Evolutionary conservation across 2,113 vertebrate genomes (phyloP), one percentile per base, ranked within the genome.

Genomic region (Cyprinodon brontotheroides): DNA sequence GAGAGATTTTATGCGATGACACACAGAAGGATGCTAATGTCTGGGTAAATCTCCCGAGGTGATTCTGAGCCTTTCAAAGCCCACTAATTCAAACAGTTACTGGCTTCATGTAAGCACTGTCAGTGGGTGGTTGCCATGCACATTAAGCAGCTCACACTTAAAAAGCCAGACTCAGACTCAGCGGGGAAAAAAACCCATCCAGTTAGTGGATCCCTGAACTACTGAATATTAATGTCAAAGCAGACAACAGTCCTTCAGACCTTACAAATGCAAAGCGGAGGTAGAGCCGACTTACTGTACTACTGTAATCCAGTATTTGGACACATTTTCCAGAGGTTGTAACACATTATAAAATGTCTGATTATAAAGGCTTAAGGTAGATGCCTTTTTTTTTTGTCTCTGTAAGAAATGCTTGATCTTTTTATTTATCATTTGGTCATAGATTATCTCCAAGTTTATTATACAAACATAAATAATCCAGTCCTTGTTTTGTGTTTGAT

Each of bases 41-140:
- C 43, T 66, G 43, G 22, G 57, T 59, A 63, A 39, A 39, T 62
- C 47, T 61, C 7, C 41, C 22, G 48, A 14, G 4, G 57, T 77
- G 48, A 68, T 72, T 74, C 72, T 17, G 9, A 29, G 39, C 29
- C 36, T 80, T 70, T 79, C 1, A 66, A 74, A 72, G 70, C 37
- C 40, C 5, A 3, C 10, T 64, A n/a, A 39, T 61, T 75, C 59
- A 63, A 53, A 50, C 10, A 41, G 65, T 64, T 3, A 4, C 0
- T 6, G n/a, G 38, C 36, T 41, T 84, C 43, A 71, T 70, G 36
- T 38, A 37, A 48, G 65, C 43, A 36, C 65, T 37, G 36, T 53
- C 59, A 63, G 64, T 29, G 53, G 47, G 63, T 41, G 64, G 63
- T 0, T 57, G 60, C 66, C 74, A 45, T 48, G 64, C 20, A 29